phyloP scores from a whole-genome alignment of 2,797 vertebrate species.

The Acipenser oxyrinchus region DNA sequence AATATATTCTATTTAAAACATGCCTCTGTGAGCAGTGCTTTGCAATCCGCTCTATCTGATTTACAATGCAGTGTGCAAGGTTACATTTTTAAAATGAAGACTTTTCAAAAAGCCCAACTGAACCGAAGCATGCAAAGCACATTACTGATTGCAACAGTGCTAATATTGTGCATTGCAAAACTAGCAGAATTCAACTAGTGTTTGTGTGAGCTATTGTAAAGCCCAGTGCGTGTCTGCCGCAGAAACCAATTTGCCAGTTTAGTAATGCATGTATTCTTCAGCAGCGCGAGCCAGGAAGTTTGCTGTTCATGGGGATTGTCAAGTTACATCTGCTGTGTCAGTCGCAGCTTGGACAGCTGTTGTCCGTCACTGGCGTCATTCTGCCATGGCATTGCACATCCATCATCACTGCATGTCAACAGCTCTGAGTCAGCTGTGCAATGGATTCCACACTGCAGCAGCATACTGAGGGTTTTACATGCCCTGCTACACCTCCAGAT shows the following conservation, averaged over 20 bases:
- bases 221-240: neutral
- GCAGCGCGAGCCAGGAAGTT: constrained; percentile 37
- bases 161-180: too few relatives aligned
- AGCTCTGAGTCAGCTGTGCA: constrained; percentile 26
- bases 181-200: neutral
- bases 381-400: constrained; percentile 52
- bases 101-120: too few relatives aligned
- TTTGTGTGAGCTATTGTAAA: neutral
- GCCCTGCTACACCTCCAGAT: neutral
- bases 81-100: too few relatives aligned
- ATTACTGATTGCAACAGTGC: too few relatives aligned
- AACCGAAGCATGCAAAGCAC: too few relatives aligned
- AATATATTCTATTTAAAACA: too few relatives aligned
- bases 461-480: neutral
- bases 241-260: neutral
- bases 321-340: constrained; percentile 69
- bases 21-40: too few relatives aligned
- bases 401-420: constrained; percentile 47
- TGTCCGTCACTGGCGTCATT: constrained; percentile 59
- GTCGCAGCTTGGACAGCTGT: constrained; percentile 73
- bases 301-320: constrained; percentile 23
- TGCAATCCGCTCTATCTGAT: too few relatives aligned
- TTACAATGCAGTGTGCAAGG: too few relatives aligned
- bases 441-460: neutral
- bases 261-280: constrained; percentile 28